Percentiles rank a stretch among this genome's conserved stretches.
Conservation (phyloP, 2,888 invertebrate genomes). For the Eristalinus sepulchralis region DNA sequence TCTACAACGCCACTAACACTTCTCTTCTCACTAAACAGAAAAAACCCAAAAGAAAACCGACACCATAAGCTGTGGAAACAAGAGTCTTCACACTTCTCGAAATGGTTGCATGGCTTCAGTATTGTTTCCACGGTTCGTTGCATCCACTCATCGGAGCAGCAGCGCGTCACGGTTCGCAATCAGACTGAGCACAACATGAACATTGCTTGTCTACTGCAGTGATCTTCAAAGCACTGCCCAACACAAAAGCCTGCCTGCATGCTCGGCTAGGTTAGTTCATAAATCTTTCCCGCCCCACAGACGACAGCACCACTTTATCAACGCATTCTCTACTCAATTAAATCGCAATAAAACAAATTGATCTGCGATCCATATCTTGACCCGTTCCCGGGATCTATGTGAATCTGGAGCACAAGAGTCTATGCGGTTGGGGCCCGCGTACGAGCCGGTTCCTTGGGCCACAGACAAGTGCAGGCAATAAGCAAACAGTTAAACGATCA, state of each 20-base stretch:
- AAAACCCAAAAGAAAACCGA: conserved; percentile 39
- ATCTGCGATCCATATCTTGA: not conserved
- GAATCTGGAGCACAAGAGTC: not conserved
- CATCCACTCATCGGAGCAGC: conserved; percentile 7
- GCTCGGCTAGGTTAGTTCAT: conserved; percentile 6
- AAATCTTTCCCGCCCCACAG: conserved; percentile 12
- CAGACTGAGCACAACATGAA: not conserved
- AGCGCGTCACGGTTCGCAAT: conserved; percentile 11
- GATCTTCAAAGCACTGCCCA: not conserved
- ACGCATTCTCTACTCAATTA: conserved; percentile 49
- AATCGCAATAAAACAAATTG: conserved; percentile 52
- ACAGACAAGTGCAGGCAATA: conserved; percentile 32
- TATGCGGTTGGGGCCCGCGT: not conserved
- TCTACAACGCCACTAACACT: not conserved
- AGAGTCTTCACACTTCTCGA: conserved; percentile 65
- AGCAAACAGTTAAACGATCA: conserved; percentile 49
- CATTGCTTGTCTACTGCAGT: not conserved
- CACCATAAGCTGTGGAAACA: conserved; percentile 42
- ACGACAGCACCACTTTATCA: conserved; percentile 21
- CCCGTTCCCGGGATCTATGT: not conserved
- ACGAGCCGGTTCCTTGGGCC: not conserved
- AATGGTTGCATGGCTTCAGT: conserved; percentile 57
- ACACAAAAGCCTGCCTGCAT: not conserved
- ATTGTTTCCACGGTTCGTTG: conserved; percentile 52
- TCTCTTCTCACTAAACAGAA: not conserved